phyloP scores from a whole-genome alignment of 2,888 invertebrate species.

The Epinotia ramella region DNA sequence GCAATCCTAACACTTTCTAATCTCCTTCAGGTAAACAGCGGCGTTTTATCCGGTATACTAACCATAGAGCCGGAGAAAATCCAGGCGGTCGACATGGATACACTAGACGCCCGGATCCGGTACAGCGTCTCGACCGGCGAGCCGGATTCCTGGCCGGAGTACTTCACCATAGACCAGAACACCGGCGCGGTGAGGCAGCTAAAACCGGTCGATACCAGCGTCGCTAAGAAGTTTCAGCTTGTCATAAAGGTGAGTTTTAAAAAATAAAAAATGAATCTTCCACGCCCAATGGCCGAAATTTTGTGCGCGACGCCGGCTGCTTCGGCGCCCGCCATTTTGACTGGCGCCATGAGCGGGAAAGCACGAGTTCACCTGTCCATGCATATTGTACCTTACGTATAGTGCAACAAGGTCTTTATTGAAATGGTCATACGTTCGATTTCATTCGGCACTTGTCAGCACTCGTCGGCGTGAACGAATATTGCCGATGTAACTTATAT shows the following conservation, averaged over 20 bases:
- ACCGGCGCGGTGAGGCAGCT: conserved; percentile 93
- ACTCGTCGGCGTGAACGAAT: too few relatives aligned
- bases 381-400: too few relatives aligned
- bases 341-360: too few relatives aligned
- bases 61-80: conserved; percentile 94
- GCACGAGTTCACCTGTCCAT: too few relatives aligned
- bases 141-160: conserved; percentile 91
- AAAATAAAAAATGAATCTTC: too few relatives aligned
- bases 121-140: conserved; percentile 93
- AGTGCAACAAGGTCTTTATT: too few relatives aligned
- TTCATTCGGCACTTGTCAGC: too few relatives aligned
- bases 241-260: conserved; percentile 89
- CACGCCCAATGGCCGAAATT: too few relatives aligned
- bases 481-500: too few relatives aligned
- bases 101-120: conserved; percentile 92
- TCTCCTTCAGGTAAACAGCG: conserved; percentile 89
- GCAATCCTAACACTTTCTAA: not conserved
- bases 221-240: conserved; percentile 91
- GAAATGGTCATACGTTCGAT: too few relatives aligned
- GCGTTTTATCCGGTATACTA: conserved; percentile 92
- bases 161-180: conserved; percentile 92
- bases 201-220: conserved; percentile 91
- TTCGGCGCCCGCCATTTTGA: too few relatives aligned
- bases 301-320: too few relatives aligned
- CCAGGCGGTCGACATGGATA: conserved; percentile 96